Conservation (phyloP, 53 echinoderm and acorn worm genomes). For the Apostichopus leukothele region DNA sequence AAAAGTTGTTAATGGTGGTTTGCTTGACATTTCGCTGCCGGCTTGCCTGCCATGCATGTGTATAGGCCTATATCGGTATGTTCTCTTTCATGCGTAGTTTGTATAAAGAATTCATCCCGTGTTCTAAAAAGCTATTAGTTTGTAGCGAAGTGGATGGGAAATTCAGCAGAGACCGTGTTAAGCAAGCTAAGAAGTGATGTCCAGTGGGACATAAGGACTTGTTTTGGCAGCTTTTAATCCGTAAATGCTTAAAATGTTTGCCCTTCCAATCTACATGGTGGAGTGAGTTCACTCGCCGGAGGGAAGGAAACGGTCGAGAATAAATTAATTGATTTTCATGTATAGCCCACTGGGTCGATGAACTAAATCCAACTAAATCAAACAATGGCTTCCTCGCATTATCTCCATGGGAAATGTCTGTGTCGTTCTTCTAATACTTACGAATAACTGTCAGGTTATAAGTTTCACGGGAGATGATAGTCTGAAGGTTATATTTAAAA, state of each 20-base stretch:
- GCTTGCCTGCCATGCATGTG: background rate
- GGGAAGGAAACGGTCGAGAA: constrained; percentile 11
- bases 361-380: background rate
- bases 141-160: background rate
- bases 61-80: constrained; percentile 25
- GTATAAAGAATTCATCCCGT: constrained; percentile 26
- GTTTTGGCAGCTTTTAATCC: constrained; percentile 43
- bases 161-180: constrained; percentile 13
- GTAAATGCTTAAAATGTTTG: constrained; percentile 47
- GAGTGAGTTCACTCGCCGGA: constrained; percentile 34
- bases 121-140: constrained; percentile 30
- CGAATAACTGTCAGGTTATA: no score
- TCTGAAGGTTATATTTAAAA: no score
- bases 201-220: constrained; percentile 40
- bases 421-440: no score
- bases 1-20: constrained; percentile 15
- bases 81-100: constrained; percentile 34
- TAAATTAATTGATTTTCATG: constrained; percentile 34
- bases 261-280: constrained; percentile 43
- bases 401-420: no score
- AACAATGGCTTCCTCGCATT: no score
- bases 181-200: constrained; percentile 32
- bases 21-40: constrained; percentile 24
- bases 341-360: constrained; percentile 29
- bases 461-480: no score